phyloP scores from a whole-genome alignment of 2,888 invertebrate genomes.

The Phortica magna region DNA sequence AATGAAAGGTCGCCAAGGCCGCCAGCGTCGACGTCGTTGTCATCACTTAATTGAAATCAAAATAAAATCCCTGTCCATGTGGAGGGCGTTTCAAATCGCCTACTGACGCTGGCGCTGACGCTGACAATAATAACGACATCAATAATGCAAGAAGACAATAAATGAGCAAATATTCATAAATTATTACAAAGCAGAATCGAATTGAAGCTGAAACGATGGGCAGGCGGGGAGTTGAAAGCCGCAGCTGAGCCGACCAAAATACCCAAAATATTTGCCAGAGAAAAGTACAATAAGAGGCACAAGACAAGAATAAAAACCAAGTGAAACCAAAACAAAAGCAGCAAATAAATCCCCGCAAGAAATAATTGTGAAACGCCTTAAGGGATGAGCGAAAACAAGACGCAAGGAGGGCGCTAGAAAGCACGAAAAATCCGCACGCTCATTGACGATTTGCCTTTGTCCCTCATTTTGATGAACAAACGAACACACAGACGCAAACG shows the following conservation, averaged over 20 bases:
- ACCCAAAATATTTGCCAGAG: slow-evolving; percentile 71
- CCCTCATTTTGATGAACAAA: slow-evolving; percentile 11
- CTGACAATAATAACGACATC: slow-evolving; percentile 65
- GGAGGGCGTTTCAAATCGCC: slow-evolving; percentile 30
- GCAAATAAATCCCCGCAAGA: slow-evolving; percentile 70
- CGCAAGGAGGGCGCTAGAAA: too few species aligned
- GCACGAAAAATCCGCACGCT: slow-evolving; percentile 28
- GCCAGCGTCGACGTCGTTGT: background rate
- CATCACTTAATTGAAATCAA: slow-evolving; percentile 74
- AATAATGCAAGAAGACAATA: slow-evolving; percentile 70
- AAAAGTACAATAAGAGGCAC: slow-evolving; percentile 66
- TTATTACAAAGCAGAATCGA: slow-evolving; percentile 56
- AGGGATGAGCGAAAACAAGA: slow-evolving; percentile 6
- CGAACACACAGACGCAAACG: too few species aligned
- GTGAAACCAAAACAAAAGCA: slow-evolving; percentile 52
- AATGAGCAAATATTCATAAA: slow-evolving; percentile 73
- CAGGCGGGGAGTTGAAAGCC: background rate
- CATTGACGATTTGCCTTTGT: slow-evolving; percentile 64
- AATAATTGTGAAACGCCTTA: slow-evolving; percentile 68
- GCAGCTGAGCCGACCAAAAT: slow-evolving; percentile 45
- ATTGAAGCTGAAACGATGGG: background rate
- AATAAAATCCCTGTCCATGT: slow-evolving; percentile 61
- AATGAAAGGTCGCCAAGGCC: background rate
- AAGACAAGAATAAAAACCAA: slow-evolving; percentile 48
- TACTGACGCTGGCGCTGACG: slow-evolving; percentile 43